Evolutionary conservation across 2,113 vertebrate genomes (phyloP), one percentile per base, ranked within the genome.

Genomic region (Ammodramus savannarum): DNA sequence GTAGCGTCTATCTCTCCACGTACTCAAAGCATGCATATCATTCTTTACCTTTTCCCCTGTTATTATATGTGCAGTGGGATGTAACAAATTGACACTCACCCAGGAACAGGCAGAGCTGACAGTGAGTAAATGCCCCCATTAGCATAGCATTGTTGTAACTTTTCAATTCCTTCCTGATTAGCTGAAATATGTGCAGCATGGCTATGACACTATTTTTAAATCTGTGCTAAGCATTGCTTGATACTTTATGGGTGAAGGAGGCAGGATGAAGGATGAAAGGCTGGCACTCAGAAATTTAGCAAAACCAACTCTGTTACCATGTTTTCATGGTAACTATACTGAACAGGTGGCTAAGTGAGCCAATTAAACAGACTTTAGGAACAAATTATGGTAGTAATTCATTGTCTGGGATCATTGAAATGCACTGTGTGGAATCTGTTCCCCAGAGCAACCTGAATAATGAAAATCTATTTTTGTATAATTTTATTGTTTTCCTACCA

Each of bases 311-410:
- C 49, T 39, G 59, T 55, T 46, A 29, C 81, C 18, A 29, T 72
- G 68, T 67, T 91, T 95, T 95, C 89, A 63, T 73, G 89, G 71
- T 93, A 89, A 79, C 89, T 87, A 1, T 76, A 62, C 78, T 59
- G 87, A 96, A 95, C 94, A 96, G 91, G 93, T 96, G 94, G 91
- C 89, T 91, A 96, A 91, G 66, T 93, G 96, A 95, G 87, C 74
- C 91, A 95, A 95, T 96, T 96, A 95, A 95, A 91, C 15, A 91
- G 93, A 91, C 34, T 96, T 96, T 94, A 94, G 87, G 89, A 93
- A 93, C 87, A 96, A 95, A 96, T 96, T 96, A 85, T 73, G 85
- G 73, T 62, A 87, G 85, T 67, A 96, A 94, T 94, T 90, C 91
- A 91, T 95, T 94, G 84, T 85, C 58, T 92, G 87, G 78, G 58